Conservation (phyloP, 2,888 invertebrate genomes). For the Zhengitettix transpicula region DNA sequence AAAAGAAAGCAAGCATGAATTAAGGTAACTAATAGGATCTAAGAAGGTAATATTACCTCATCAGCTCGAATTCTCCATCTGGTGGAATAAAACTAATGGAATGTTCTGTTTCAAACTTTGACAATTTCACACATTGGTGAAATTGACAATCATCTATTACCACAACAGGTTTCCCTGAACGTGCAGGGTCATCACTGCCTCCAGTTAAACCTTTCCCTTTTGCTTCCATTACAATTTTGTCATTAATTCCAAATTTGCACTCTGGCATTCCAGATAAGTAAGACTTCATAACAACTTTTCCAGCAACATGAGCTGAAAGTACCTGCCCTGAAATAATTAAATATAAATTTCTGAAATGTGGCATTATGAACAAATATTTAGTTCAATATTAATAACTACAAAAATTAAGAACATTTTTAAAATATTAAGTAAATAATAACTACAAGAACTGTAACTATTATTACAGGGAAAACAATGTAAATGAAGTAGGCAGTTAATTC, state of each 20-base stretch:
- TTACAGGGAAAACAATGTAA: no score
- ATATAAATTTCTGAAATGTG: neutral
- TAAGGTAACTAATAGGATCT: no score
- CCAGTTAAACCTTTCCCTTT: slow-evolving; percentile 56
- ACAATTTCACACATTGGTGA: slow-evolving; percentile 98
- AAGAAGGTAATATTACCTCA: slow-evolving; percentile 48
- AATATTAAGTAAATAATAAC: no score
- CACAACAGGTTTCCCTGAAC: slow-evolving; percentile 81
- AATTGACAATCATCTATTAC: slow-evolving; percentile 99
- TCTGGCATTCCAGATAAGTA: slow-evolving; percentile 99
- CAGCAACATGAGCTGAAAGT: slow-evolving; percentile 95
- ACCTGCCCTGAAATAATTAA: slow-evolving; percentile 61
- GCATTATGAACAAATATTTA: neutral
- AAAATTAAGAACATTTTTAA: no score
- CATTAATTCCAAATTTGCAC: slow-evolving; percentile 99
- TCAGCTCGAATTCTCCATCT: slow-evolving; percentile 98
- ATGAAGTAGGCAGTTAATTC: no score
- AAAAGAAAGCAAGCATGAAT: no score
- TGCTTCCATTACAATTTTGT: slow-evolving; percentile 97
- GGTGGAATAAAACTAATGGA: slow-evolving; percentile 99
- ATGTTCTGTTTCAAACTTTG: slow-evolving; percentile 99
- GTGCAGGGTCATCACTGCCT: slow-evolving; percentile 16
- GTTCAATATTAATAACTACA: neutral
- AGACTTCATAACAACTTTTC: slow-evolving; percentile 99
- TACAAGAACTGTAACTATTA: no score